phyloP scores from a whole-genome alignment of 2,113 vertebrate species.

The Tenrec ecaudatus region DNA sequence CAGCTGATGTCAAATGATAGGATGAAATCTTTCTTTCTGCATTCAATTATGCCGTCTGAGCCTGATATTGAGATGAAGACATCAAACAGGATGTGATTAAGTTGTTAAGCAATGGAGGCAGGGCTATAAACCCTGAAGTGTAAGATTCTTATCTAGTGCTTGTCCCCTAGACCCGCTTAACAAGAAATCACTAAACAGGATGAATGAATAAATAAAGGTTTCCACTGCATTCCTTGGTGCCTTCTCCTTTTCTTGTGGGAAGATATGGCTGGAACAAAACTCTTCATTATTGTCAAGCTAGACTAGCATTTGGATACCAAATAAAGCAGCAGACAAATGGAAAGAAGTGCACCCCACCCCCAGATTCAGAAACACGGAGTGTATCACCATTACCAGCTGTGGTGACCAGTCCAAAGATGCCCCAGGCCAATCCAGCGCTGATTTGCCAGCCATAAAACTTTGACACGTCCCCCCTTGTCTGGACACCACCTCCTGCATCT shows the following conservation, averaged over 20 bases:
- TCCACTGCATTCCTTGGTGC: background rate
- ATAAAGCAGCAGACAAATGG: background rate
- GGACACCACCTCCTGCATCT: background rate
- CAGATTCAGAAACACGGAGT: background rate
- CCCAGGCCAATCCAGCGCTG: background rate
- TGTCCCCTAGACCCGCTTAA: background rate
- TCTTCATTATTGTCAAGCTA: slow-evolving; percentile 3
- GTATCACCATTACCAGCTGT: background rate
- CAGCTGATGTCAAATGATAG: background rate
- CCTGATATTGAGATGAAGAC: background rate
- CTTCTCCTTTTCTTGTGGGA: background rate
- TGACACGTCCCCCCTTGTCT: background rate
- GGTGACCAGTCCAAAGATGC: background rate
- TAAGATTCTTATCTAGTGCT: background rate
- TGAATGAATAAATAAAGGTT: background rate
- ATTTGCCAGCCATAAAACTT: background rate
- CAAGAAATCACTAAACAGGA: background rate
- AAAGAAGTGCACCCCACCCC: background rate
- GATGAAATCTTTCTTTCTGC: background rate
- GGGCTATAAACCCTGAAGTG: background rate
- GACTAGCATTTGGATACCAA: slow-evolving; percentile 35
- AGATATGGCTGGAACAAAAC: background rate
- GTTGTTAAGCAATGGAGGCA: background rate
- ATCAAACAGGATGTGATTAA: background rate
- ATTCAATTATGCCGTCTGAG: background rate